phyloP scores from a whole-genome alignment of 2,797 vertebrate genomes.

The Leptoclinus maculatus region DNA sequence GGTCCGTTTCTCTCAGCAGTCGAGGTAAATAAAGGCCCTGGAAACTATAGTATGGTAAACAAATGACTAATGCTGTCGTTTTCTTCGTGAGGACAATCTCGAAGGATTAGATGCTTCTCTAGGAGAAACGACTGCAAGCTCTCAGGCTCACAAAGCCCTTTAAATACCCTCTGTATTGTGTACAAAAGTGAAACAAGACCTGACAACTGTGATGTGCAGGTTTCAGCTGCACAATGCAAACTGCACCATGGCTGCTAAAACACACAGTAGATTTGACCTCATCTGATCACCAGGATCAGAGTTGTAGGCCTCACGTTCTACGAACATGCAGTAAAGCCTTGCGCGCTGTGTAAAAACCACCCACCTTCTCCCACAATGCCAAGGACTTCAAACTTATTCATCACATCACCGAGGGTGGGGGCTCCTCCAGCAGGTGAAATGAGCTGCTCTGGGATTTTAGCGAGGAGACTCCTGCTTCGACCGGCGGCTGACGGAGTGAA shows the following conservation, averaged over 20 bases:
- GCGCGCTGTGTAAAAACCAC: slow-evolving; percentile 65
- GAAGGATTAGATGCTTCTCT: neutral
- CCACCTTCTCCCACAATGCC: slow-evolving; percentile 99
- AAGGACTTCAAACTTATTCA: slow-evolving; percentile 99
- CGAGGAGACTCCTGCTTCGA: slow-evolving; percentile 60
- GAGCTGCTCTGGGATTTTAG: slow-evolving; percentile 77
- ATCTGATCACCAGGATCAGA: slow-evolving; percentile 11
- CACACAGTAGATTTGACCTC: neutral
- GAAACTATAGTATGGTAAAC: slow-evolving; percentile 15
- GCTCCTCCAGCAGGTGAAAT: slow-evolving; percentile 97
- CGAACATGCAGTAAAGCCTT: slow-evolving; percentile 29
- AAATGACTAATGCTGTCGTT: slow-evolving; percentile 22
- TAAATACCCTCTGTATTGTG: neutral
- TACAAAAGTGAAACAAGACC: neutral
- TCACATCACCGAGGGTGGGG: slow-evolving; percentile 98
- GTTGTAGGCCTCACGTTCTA: slow-evolving; percentile 9
- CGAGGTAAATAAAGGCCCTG: slow-evolving; percentile 1
- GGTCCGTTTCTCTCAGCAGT: neutral
- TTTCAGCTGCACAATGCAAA: slow-evolving; percentile 7
- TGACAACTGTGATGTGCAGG: slow-evolving; percentile 5
- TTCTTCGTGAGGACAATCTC: slow-evolving; percentile 4
- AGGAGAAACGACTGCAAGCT: slow-evolving; percentile 1
- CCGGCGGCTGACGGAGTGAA: slow-evolving; percentile 58
- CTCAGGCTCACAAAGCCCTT: neutral
- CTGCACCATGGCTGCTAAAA: neutral